phyloP scores from a whole-genome alignment of 2,888 invertebrate species.

The Baronia brevicornis region DNA sequence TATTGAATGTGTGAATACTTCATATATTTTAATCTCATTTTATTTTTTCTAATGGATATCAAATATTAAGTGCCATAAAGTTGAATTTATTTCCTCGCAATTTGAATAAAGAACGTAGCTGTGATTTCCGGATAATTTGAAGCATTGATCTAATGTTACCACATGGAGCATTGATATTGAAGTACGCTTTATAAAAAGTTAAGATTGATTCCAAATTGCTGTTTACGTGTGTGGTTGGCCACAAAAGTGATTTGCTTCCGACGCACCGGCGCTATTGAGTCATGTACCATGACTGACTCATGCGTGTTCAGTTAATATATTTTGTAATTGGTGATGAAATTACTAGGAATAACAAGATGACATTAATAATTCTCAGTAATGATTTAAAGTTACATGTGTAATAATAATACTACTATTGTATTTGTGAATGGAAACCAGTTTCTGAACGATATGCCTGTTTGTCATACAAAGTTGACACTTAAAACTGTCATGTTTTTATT shows the following conservation, averaged over 20 bases:
- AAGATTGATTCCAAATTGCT: constrained; percentile 54
- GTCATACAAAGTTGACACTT: too few species aligned
- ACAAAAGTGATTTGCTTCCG: constrained; percentile 32
- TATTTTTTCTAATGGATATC: too few species aligned
- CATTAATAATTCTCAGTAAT: constrained; percentile 34
- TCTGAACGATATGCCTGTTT: too few species aligned
- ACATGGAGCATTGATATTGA: constrained; percentile 24
- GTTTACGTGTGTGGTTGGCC: constrained; percentile 57
- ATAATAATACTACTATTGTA: constrained; percentile 10
- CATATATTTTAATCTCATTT: too few species aligned
- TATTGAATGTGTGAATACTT: too few species aligned
- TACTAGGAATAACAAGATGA: constrained; percentile 49
- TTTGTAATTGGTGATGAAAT: constrained; percentile 49
- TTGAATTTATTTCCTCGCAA: too few species aligned
- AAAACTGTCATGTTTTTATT: too few species aligned
- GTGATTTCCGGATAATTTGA: constrained; percentile 16
- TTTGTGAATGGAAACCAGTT: constrained; percentile 17
- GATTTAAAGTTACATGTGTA: constrained; percentile 9
- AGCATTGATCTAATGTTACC: constrained; percentile 17
- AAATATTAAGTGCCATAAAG: too few species aligned
- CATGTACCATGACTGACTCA: constrained; percentile 45
- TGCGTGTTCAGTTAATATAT: constrained; percentile 35
- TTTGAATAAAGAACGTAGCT: background rate
- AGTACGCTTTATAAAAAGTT: constrained; percentile 34
- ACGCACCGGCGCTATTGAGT: constrained; percentile 27